Conservation (phyloP, 2,888 invertebrate genomes). For the Mythimna impura region DNA sequence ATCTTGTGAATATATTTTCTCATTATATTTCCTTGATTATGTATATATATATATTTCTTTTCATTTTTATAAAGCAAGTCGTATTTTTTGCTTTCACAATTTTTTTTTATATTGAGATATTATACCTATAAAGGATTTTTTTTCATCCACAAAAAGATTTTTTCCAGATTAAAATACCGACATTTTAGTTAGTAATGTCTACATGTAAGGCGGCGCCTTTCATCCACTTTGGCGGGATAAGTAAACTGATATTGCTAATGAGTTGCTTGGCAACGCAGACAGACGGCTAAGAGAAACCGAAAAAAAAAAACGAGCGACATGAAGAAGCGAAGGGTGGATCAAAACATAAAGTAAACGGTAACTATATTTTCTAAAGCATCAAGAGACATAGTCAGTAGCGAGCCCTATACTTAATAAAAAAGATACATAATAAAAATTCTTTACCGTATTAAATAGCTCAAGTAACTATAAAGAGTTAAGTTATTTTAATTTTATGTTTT, state of each 20-base stretch:
- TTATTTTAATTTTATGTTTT: neutral
- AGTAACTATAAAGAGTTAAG: too few relatives aligned
- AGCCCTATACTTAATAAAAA: too few relatives aligned
- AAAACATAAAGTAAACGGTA: neutral
- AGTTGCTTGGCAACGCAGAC: constrained; percentile 34
- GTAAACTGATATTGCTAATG: constrained; percentile 48
- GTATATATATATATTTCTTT: neutral
- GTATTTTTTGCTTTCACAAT: too few relatives aligned
- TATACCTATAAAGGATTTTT: neutral
- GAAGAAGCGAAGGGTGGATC: too few relatives aligned
- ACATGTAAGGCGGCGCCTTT: constrained; percentile 30
- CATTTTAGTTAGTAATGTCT: constrained; percentile 31
- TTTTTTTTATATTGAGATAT: too few relatives aligned
- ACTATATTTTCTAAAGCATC: neutral
- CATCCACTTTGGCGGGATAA: constrained; percentile 46
- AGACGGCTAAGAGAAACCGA: neutral
- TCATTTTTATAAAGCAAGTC: too few relatives aligned
- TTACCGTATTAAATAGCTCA: too few relatives aligned
- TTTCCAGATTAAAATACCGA: neutral
- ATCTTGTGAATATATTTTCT: too few relatives aligned
- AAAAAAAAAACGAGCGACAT: neutral
- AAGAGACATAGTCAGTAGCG: too few relatives aligned
- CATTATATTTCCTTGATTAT: neutral
- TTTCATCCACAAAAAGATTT: neutral
- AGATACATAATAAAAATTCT: too few relatives aligned